Evolutionary conservation across 2,888 invertebrate species (phyloP).

Genomic region (Troides oblongomaculatus): DNA sequence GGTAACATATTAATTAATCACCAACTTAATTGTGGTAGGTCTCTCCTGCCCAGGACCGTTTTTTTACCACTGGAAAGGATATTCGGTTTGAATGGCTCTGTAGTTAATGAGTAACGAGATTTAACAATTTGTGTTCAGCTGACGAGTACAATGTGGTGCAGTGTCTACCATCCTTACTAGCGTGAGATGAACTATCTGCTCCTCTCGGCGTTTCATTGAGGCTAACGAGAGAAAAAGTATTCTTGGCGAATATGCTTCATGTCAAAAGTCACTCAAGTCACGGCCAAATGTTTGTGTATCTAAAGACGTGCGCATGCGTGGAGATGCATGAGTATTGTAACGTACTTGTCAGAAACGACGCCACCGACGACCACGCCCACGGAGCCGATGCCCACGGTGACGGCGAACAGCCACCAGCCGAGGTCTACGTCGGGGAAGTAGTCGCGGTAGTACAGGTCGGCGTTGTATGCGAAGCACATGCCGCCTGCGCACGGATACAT

Average conservation of each 20-base stretch:
- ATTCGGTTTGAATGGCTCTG: no score
- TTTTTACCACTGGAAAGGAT: background rate
- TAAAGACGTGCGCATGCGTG: background rate
- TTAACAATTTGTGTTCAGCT: no score
- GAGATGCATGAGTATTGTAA: conserved; percentile 1
- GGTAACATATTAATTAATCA: background rate
- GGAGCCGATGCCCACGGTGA: conserved; percentile 91
- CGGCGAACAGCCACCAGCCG: conserved; percentile 94
- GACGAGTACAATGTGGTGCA: no score
- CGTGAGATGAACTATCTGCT: no score
- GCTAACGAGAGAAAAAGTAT: no score
- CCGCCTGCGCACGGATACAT: conserved; percentile 79
- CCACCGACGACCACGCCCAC: conserved; percentile 87
- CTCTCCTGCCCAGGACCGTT: background rate
- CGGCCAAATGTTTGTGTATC: background rate
- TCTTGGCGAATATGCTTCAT: no score
- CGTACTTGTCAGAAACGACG: conserved; percentile 88
- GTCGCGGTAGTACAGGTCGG: conserved; percentile 91
- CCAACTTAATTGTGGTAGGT: background rate
- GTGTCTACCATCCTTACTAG: no score
- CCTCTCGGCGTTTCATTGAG: no score
- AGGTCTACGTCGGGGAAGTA: conserved; percentile 94
- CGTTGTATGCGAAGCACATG: conserved; percentile 95
- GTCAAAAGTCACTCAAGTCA: no score
- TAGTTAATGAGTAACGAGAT: no score